phyloP scores from a whole-genome alignment of 2,888 invertebrate genomes.

The Leptarthrus brevirostris region DNA sequence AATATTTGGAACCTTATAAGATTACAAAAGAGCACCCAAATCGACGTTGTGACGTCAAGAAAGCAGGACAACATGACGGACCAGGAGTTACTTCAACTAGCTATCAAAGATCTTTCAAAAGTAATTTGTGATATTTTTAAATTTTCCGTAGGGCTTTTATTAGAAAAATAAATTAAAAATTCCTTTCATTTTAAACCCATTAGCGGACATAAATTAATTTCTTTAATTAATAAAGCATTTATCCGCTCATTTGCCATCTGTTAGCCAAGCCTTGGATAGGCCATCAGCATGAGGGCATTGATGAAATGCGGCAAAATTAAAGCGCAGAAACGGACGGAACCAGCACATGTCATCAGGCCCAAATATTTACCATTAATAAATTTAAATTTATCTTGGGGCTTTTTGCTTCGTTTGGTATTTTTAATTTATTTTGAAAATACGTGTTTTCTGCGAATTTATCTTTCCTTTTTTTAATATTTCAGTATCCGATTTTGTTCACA shows the following conservation, averaged over 20 bases:
- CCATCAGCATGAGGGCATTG: conserved; percentile 14
- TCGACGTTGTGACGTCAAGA: no score
- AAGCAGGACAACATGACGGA: no score
- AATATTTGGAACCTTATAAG: no score
- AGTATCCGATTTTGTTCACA: neutral
- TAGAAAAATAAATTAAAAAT: neutral
- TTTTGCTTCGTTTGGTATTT: conserved; percentile 36
- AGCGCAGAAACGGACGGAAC: conserved; percentile 5
- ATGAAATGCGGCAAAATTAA: conserved; percentile 35
- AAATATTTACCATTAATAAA: conserved; percentile 45
- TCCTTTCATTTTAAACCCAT: neutral
- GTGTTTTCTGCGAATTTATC: conserved; percentile 25
- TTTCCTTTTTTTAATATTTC: neutral
- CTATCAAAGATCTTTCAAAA: no score
- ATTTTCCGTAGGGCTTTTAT: no score
- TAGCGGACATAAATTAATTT: neutral
- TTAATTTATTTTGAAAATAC: conserved; percentile 43
- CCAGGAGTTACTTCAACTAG: no score
- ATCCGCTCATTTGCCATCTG: conserved; percentile 36
- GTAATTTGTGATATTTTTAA: no score
- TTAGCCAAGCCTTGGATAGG: neutral
- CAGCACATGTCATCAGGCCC: conserved; percentile 35
- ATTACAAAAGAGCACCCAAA: no score
- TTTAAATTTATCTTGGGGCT: conserved; percentile 34
- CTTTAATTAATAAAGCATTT: conserved; percentile 43